Percentiles rank a stretch among this genome's conserved stretches.
Evolutionary conservation across 2,113 vertebrate genomes (phyloP).

Genomic region (Perca schrenkii): DNA sequence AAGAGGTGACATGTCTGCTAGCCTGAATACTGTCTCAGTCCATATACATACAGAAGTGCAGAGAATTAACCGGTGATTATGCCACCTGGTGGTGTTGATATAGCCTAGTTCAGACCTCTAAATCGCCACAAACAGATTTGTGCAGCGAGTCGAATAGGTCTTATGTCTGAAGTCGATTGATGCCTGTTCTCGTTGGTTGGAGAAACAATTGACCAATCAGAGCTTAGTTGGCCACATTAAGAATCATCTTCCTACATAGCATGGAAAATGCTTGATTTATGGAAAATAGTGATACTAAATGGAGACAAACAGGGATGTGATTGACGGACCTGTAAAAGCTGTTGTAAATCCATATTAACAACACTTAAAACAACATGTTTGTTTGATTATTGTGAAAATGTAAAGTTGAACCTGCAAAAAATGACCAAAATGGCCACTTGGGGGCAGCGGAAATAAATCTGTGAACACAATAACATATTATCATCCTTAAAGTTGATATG

Average conservation of each 20-base stretch:
- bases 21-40: background rate
- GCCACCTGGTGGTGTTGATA: constrained; percentile 18
- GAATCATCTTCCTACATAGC: background rate
- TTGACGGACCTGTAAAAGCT: no score
- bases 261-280: no score
- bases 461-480: no score
- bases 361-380: background rate
- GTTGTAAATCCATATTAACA: background rate
- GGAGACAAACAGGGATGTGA: background rate
- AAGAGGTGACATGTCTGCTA: constrained; percentile 34
- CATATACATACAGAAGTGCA: background rate
- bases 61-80: background rate
- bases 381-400: background rate
- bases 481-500: no score
- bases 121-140: background rate
- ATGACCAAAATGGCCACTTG: no score
- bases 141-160: background rate
- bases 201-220: background rate
- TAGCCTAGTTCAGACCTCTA: background rate
- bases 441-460: no score
- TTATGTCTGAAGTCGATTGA: background rate
- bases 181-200: background rate
- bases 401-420: no score
- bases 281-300: no score
- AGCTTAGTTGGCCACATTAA: no score